Evolutionary conservation across 2,888 invertebrate genomes (phyloP).

Genomic region (Nephrotoma flavescens): DNA sequence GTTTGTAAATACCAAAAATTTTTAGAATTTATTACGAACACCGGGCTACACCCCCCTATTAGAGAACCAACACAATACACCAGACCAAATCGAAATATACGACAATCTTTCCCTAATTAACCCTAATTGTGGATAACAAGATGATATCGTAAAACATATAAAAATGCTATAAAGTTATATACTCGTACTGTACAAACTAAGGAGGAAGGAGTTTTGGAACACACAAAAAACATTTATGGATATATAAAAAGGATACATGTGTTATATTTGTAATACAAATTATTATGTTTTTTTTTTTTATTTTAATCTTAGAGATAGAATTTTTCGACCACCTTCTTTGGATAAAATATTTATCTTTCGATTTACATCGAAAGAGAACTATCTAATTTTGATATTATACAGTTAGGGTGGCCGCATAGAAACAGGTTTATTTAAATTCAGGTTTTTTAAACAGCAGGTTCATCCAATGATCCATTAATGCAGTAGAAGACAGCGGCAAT

Average conservation of each 20-base stretch:
- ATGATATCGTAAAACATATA: not conserved
- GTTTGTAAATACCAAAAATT: not conserved
- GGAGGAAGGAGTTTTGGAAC: not conserved
- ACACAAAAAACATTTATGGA: not conserved
- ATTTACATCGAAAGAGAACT: not conserved
- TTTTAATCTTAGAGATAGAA: not conserved
- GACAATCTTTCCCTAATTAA: not conserved
- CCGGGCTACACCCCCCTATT: not conserved
- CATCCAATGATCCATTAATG: no score
- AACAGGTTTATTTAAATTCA: not conserved
- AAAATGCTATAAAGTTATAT: not conserved
- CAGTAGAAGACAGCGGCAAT: no score
- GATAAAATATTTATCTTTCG: not conserved
- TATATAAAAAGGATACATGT: not conserved
- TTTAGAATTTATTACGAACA: not conserved
- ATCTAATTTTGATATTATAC: not conserved
- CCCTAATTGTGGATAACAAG: not conserved
- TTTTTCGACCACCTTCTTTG: not conserved
- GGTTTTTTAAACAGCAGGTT: no score
- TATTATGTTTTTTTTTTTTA: not conserved
- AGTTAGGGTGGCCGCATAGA: not conserved
- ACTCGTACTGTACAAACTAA: not conserved
- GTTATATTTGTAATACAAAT: not conserved
- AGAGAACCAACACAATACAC: not conserved
- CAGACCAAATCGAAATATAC: not conserved